Conservation (phyloP, 2,888 invertebrate genomes). For the Norana najaformis region DNA sequence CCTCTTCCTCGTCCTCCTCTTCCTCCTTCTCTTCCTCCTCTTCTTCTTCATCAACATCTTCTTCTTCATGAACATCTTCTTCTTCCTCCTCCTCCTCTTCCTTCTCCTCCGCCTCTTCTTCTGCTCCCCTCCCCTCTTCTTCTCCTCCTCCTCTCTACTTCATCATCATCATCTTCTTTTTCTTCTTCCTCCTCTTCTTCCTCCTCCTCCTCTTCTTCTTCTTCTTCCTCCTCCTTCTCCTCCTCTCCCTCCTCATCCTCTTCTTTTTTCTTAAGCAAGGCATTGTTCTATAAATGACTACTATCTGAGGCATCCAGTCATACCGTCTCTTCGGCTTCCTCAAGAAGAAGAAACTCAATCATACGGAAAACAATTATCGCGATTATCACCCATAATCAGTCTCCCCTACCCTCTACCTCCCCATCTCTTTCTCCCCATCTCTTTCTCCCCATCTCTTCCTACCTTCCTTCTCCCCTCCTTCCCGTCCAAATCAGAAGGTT, state of each 20-base stretch:
- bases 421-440: not conserved
- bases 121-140: too few species aligned
- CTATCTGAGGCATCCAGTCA: not conserved
- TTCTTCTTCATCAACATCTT: conserved; percentile 14
- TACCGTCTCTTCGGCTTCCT: not conserved
- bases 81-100: conserved; percentile 22
- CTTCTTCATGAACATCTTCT: conserved; percentile 1
- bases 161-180: too few species aligned
- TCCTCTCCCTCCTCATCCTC: too few species aligned
- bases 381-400: not conserved
- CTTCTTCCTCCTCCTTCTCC: too few species aligned
- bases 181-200: too few species aligned
- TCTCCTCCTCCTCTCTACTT: not conserved
- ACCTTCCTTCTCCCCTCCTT: not conserved
- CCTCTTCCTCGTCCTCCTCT: not conserved
- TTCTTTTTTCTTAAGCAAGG: not conserved
- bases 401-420: too few species aligned
- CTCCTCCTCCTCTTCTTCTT: too few species aligned
- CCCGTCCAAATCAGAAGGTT: not conserved
- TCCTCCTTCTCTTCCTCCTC: conserved; percentile 22
- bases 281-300: too few species aligned
- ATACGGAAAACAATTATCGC: not conserved
- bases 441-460: not conserved
- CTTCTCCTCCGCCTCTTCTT: too few species aligned
- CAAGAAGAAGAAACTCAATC: not conserved